Conservation (phyloP, 2,888 invertebrate species). For the Nebria salina region DNA sequence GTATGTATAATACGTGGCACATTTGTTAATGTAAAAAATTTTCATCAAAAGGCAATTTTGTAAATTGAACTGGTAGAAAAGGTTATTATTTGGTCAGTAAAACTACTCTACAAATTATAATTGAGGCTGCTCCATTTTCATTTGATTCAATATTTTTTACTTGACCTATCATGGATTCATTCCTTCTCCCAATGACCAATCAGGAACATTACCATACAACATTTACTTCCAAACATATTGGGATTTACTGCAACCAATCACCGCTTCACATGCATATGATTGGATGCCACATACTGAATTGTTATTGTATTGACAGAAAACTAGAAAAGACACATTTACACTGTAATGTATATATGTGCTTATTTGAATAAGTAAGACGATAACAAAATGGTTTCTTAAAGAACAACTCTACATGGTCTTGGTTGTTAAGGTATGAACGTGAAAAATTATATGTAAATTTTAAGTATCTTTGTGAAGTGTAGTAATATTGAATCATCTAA, state of each 20-base stretch:
- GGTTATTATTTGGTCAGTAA: not conserved
- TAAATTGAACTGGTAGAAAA: conserved; percentile 1
- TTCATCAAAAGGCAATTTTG: conserved; percentile 1
- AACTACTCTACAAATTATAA: not conserved
- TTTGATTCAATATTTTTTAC: not conserved
- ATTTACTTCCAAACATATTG: no score
- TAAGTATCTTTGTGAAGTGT: not conserved
- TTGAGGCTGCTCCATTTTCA: not conserved
- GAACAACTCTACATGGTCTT: no score
- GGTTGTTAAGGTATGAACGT: not conserved
- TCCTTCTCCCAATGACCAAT: no score
- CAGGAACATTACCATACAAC: no score
- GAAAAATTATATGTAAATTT: not conserved
- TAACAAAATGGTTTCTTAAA: not conserved
- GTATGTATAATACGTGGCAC: not conserved
- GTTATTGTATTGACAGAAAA: no score
- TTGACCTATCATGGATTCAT: no score
- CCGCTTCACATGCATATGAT: no score
- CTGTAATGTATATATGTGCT: no score
- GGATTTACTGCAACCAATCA: no score
- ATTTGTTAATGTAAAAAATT: not conserved
- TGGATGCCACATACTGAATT: no score
- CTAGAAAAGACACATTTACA: no score
- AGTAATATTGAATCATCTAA: not conserved
- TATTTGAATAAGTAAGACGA: no score